phyloP scores from a whole-genome alignment of 2,113 vertebrate species.

The Sapajus apella region DNA sequence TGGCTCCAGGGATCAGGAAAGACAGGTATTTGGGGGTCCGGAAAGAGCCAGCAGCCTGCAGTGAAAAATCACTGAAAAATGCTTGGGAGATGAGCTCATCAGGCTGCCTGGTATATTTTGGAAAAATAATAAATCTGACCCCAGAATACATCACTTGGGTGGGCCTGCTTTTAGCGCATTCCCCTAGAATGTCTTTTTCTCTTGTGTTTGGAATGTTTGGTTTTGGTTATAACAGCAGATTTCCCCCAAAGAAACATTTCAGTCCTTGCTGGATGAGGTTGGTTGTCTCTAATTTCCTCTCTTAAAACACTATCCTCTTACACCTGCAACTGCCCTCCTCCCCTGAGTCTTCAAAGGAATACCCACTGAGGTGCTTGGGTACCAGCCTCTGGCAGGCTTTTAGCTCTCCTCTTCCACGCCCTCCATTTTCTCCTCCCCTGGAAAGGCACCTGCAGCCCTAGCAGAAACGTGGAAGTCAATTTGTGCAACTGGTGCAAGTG shows the following conservation, averaged over 20 bases:
- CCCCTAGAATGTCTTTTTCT: not conserved
- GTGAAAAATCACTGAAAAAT: not conserved
- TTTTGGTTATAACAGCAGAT: not conserved
- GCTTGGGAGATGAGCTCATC: not conserved
- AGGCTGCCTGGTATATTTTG: not conserved
- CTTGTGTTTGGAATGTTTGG: not conserved
- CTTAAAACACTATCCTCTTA: not conserved
- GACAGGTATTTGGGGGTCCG: not conserved
- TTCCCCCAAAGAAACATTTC: not conserved
- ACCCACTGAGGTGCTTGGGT: conserved; percentile 50
- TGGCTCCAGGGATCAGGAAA: not conserved
- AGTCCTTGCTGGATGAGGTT: not conserved
- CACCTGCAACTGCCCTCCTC: not conserved
- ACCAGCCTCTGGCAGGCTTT: conserved; percentile 51
- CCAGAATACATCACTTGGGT: not conserved
- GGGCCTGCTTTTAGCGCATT: not conserved
- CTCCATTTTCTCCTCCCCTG: conserved; percentile 59
- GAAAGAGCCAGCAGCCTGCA: not conserved
- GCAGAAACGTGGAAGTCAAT: conserved; percentile 67
- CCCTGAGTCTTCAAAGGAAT: not conserved
- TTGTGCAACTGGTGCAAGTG: conserved; percentile 37
- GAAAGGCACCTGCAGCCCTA: conserved; percentile 66
- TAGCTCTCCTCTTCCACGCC: conserved; percentile 48
- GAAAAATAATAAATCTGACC: not conserved
- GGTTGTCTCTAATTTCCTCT: not conserved